phyloP scores from a whole-genome alignment of 2,797 vertebrate genomes.

The Valencia hispanica region DNA sequence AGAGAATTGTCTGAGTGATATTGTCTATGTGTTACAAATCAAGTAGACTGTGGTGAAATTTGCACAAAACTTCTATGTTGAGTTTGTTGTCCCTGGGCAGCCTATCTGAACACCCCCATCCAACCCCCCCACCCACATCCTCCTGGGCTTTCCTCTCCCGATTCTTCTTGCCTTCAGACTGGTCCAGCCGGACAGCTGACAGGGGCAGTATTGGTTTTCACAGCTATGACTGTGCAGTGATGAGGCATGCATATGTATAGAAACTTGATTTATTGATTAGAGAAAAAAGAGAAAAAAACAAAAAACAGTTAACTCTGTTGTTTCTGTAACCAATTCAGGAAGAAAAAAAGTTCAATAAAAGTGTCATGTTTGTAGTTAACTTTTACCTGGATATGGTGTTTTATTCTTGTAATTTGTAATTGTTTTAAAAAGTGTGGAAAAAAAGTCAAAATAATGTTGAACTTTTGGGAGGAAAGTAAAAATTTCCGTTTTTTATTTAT shows the following conservation, averaged over 20 bases:
- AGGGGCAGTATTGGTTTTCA: constrained; percentile 75
- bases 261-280: constrained; percentile 74
- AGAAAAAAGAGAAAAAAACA: constrained; percentile 50
- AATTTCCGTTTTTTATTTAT: background rate
- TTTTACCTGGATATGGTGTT: constrained; percentile 52
- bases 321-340: constrained; percentile 81
- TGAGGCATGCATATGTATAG: constrained; percentile 82
- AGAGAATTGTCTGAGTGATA: constrained; percentile 58
- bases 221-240: constrained; percentile 82
- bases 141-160: constrained; percentile 71
- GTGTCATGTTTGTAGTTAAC: constrained; percentile 83
- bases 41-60: constrained; percentile 79
- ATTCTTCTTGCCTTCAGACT: constrained; percentile 76
- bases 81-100: constrained; percentile 65
- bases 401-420: background rate
- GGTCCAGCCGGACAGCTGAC: constrained; percentile 67
- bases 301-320: constrained; percentile 66
- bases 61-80: constrained; percentile 77
- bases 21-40: constrained; percentile 75
- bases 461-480: background rate
- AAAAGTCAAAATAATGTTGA: background rate
- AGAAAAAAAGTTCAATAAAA: constrained; percentile 79
- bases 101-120: constrained; percentile 57
- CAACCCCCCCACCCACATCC: too few relatives aligned
- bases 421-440: constrained; percentile 1